Evolutionary conservation across 2,797 vertebrate genomes (phyloP), one percentile per base, ranked within the genome.

Genomic region (Lutjanus argentimaculatus): DNA sequence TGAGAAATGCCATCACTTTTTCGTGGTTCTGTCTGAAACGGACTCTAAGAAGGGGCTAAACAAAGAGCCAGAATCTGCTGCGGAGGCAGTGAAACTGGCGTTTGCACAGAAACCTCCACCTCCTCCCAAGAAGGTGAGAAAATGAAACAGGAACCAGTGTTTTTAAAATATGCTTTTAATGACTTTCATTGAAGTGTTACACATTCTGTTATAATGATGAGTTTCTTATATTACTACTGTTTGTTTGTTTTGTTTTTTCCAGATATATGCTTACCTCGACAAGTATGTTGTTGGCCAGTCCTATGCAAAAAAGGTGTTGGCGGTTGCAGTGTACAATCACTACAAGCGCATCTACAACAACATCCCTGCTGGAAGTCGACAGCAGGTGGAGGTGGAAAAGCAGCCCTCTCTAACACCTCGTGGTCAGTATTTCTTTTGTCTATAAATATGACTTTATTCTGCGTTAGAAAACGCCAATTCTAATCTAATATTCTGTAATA

Each of bases 271-370:
- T 93, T 99, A 99, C 96, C 97, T 99, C 73, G 98, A 99, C 94
- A 99, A 99, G 91, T 99, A 97, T 0, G 97, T 99, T 85, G 97
- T 99, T 82, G 98, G 98, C 86, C 98, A 99, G 91, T 98, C 97
- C 15, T 98, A 98, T 93, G 98, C 98, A 70, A 99, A 99, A 94
- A 99, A 99, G 93, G 98, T 99, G 92, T 96, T 99, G 89, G 97
- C 98, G 0, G 98, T 99, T 76, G 98, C 98, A 6, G 98, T 99
- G 82, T 99, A 99, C 92, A 99, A 99, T 95, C 98, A 99, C 95
- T 99, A 99, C 94, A 99, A 99, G 82, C 97, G 98, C 81, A 99
- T 99, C 94, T 98, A 98, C 94, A 99, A 99, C 94, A 99, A 99
- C 93, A 98, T 99, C 86, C 98, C 98, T 63, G 95, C 97, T 81